Evolutionary conservation across 2,888 invertebrate species (phyloP).

Genomic region (Stegana nigrithorax): DNA sequence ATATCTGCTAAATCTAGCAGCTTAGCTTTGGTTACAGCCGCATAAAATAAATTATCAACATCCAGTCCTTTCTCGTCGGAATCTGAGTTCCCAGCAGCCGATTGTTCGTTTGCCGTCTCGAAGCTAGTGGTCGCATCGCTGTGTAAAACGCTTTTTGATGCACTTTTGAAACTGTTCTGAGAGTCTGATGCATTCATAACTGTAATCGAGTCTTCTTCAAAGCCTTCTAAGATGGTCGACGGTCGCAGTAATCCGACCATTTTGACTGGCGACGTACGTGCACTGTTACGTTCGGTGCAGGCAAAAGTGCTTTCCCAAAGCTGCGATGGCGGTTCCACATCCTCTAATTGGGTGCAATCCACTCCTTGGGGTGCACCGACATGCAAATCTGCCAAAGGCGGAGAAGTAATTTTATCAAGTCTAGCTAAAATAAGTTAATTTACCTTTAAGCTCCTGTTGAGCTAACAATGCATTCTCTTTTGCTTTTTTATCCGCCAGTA

Average conservation of each 20-base stretch:
- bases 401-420: too few species aligned
- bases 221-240: slow-evolving; percentile 66
- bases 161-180: slow-evolving; percentile 51
- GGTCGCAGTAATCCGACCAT: slow-evolving; percentile 65
- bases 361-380: slow-evolving; percentile 44
- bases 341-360: slow-evolving; percentile 63
- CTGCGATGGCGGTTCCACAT: slow-evolving; percentile 64
- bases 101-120: slow-evolving; percentile 60
- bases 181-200: slow-evolving; percentile 32
- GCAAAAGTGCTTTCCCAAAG: slow-evolving; percentile 63
- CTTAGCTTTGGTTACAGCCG: slow-evolving; percentile 41
- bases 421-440: neutral
- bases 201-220: slow-evolving; percentile 41
- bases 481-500: slow-evolving; percentile 44
- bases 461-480: slow-evolving; percentile 21
- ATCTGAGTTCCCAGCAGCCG: slow-evolving; percentile 34
- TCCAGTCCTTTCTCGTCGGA: slow-evolving; percentile 27
- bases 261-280: slow-evolving; percentile 63
- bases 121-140: slow-evolving; percentile 51
- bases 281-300: slow-evolving; percentile 35
- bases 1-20: too few species aligned
- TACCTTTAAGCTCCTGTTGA: slow-evolving; percentile 5
- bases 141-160: slow-evolving; percentile 36
- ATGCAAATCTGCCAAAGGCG: too few species aligned
- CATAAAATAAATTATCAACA: slow-evolving; percentile 40